These are phyloP conservation scores for Serranus cabrilla DNA, from an alignment of 2,797 vertebrate genomes.

Conservation along the genomic window DNA sequence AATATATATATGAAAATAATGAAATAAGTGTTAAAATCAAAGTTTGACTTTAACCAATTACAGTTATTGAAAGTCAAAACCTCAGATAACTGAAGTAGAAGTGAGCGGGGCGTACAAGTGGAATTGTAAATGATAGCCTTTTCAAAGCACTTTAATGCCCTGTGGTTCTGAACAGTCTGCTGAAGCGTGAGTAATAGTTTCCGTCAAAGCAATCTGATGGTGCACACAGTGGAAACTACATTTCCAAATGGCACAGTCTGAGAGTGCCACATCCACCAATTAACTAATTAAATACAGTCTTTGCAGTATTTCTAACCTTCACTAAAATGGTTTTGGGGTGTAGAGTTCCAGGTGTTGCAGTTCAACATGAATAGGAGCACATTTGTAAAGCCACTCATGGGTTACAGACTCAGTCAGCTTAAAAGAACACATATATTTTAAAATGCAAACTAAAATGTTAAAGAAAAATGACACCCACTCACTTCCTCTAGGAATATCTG, in stretches of 20 bases:
- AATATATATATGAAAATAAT: neutral
- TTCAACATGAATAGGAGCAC: neutral
- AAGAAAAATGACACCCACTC: neutral
- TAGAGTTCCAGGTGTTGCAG: neutral
- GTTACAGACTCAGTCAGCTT: neutral
- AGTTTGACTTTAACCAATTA: constrained; percentile 5
- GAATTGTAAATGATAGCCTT: constrained; percentile 34
- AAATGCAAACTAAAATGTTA: neutral
- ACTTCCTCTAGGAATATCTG: neutral
- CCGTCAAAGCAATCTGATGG: constrained; percentile 29
- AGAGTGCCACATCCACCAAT: constrained; percentile 21
- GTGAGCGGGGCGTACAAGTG: neutral
- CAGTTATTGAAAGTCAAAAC: constrained; percentile 20
- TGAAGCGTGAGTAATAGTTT: constrained; percentile 28
- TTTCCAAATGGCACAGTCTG: constrained; percentile 31
- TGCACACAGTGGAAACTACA: constrained; percentile 25
- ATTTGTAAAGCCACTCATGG: neutral
- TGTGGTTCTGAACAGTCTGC: constrained; percentile 19
- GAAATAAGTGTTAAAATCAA: constrained; percentile 15
- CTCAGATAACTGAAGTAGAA: constrained; percentile 8
- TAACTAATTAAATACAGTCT: constrained; percentile 12
- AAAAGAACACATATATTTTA: neutral
- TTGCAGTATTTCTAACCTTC: neutral
- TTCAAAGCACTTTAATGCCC: constrained; percentile 24
- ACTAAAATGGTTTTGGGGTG: neutral